Percentiles rank a stretch among this genome's conserved stretches.
phyloP scores from a whole-genome alignment of 2,113 vertebrate genomes.

The Bungarus multicinctus region DNA sequence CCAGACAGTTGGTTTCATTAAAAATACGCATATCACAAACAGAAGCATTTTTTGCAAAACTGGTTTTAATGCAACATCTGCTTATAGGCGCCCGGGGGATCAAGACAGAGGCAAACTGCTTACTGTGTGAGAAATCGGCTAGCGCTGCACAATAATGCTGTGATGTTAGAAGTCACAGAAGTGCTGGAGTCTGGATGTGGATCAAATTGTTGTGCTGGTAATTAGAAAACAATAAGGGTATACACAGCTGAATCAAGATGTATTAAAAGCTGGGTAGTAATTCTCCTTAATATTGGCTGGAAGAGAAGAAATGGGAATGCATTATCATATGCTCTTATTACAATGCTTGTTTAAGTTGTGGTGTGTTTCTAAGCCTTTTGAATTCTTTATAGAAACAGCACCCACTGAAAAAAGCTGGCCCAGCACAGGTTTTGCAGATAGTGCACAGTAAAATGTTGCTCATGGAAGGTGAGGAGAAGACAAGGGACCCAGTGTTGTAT shows the following conservation, averaged over 20 bases:
- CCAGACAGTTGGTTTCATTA: constrained; percentile 61
- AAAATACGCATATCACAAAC: constrained; percentile 72
- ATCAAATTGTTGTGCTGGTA: constrained; percentile 49
- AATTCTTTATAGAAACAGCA: constrained; percentile 57
- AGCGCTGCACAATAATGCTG: constrained; percentile 22
- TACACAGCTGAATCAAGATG: constrained; percentile 51
- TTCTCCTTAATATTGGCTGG: constrained; percentile 56
- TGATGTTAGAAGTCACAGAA: constrained; percentile 51
- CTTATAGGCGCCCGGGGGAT: constrained; percentile 64
- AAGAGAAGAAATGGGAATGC: constrained; percentile 47
- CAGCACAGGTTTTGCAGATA: constrained; percentile 31
- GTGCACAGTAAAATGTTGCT: neutral
- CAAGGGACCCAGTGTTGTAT: constrained; percentile 34
- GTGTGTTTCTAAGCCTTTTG: constrained; percentile 46
- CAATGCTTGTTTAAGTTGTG: constrained; percentile 55
- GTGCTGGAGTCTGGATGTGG: constrained; percentile 40
- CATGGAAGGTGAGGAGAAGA: neutral
- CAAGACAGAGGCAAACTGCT: constrained; percentile 58
- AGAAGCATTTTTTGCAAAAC: constrained; percentile 64
- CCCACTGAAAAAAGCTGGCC: constrained; percentile 37
- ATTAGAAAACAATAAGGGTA: constrained; percentile 61
- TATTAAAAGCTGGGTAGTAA: constrained; percentile 46
- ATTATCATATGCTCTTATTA: constrained; percentile 50
- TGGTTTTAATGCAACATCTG: constrained; percentile 63
- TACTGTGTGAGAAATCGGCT: constrained; percentile 62